phyloP scores from a whole-genome alignment of 2,113 vertebrate genomes.

The Thunnus maccoyii region DNA sequence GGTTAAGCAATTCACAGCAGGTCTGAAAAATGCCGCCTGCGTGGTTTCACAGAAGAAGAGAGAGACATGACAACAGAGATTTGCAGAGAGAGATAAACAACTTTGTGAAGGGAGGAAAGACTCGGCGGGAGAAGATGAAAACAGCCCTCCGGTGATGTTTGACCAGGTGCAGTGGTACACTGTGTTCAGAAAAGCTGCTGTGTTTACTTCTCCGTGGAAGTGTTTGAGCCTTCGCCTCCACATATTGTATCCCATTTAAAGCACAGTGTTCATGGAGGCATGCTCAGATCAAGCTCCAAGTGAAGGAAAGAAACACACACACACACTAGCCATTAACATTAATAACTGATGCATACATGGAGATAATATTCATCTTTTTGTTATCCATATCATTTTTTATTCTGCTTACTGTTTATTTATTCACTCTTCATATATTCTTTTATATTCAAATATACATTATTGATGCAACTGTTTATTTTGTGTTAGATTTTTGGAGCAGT shows the following conservation, averaged over 20 bases:
- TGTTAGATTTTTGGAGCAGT: no score
- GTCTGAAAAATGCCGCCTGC: conserved; percentile 31
- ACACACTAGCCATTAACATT: not conserved
- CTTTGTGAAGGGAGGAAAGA: conserved; percentile 42
- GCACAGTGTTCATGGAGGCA: not conserved
- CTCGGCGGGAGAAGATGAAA: conserved; percentile 49
- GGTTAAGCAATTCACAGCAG: conserved; percentile 33
- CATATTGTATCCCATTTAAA: conserved; percentile 29
- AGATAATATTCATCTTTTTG: no score
- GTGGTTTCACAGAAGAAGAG: conserved; percentile 39
- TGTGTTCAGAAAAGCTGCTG: conserved; percentile 38
- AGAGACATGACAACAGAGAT: conserved; percentile 48
- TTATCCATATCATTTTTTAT: no score
- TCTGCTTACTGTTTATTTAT: no score
- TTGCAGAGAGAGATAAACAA: conserved; percentile 55
- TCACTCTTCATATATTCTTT: no score
- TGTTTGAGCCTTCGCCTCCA: conserved; percentile 38
- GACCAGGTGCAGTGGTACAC: conserved; percentile 49
- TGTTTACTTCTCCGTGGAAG: conserved; percentile 50
- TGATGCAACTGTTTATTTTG: no score
- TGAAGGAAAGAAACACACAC: not conserved
- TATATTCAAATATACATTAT: no score
- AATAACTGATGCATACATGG: not conserved
- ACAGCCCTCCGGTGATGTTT: conserved; percentile 59
- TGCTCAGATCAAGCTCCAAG: conserved; percentile 20